Evolutionary conservation across 2,888 invertebrate genomes (phyloP), one percentile per base, ranked within the genome.

Genomic region (Piscicola geometra): DNA sequence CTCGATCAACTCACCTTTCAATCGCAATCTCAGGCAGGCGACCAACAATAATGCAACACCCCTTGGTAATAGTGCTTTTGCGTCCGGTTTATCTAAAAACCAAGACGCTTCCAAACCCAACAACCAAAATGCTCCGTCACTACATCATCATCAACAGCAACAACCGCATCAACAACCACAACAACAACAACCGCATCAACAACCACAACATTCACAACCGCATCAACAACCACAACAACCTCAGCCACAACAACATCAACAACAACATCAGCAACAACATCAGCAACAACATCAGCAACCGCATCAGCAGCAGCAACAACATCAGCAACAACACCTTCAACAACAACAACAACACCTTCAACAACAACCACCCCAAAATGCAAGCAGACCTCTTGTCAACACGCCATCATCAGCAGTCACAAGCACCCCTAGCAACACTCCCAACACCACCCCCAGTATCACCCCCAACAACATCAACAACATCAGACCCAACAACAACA

Each of bases 391-490:
- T n/a, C n/a, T n/a, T n/a, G n/a, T n/a, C n/a, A n/a, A n/a, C n/a
- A n/a, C n/a, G n/a, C n/a, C n/a, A 28, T 32, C 32, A 67, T 67
- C 67, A 67, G 30, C 67, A 32, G 28, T 35, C 32, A 33, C 67
- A 67, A 67, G 28, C 67, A 67, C 33, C n/a, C 32, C 33, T 5
- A 67, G 30, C 67, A 25, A 9, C 67, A 67, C 33, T 35, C 32
- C 33, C 28, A 67, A 67, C 67, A 25, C 15, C 67, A 67, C 32
- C n/a, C n/a, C n/a, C n/a, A n/a, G n/a, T n/a, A n/a, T n/a, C n/a
- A n/a, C n/a, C n/a, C n/a, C n/a, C n/a, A n/a, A n/a, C n/a, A n/a
- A n/a, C n/a, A n/a, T n/a, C n/a, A n/a, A n/a, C n/a, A n/a, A n/a
- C n/a, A n/a, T n/a, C n/a, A n/a, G n/a, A n/a, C n/a, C n/a, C n/a